phyloP scores from a whole-genome alignment of 1,140 invertebrate genomes.

The Nasonia longicornis region DNA sequence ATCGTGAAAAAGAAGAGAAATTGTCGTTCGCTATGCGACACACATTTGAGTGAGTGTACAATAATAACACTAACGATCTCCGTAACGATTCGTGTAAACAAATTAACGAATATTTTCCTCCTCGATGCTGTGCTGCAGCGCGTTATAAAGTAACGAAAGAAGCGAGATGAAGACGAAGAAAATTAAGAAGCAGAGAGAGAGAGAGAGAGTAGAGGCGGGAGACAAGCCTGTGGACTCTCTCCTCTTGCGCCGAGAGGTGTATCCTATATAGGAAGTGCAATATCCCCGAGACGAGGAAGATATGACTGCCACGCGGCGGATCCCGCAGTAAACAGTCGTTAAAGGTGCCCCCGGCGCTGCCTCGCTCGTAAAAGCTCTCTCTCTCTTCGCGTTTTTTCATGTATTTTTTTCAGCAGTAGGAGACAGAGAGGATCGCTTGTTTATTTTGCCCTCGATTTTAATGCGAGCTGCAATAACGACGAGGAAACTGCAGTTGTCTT shows the following conservation, averaged over 20 bases:
- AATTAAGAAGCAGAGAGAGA: background rate
- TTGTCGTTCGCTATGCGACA: background rate
- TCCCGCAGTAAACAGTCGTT: conserved; percentile 41
- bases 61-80: no score
- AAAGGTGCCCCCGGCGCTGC: conserved; percentile 3
- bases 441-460: background rate
- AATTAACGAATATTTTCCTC: no score
- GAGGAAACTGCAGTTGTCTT: background rate
- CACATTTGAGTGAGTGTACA: background rate
- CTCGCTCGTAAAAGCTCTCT: conserved; percentile 18
- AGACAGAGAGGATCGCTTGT: background rate
- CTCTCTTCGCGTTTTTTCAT: conserved; percentile 7
- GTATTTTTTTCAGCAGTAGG: background rate
- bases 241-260: background rate
- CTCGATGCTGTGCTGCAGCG: no score
- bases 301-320: background rate
- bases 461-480: background rate
- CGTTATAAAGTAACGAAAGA: background rate
- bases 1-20: background rate
- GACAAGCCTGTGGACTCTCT: background rate
- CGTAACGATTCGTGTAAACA: no score
- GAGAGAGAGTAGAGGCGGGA: background rate
- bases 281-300: conserved; percentile 12
- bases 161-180: background rate
- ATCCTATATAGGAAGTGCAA: conserved; percentile 2